These are phyloP conservation scores for Herminia tarsipennalis DNA, from an alignment of 2,888 invertebrate genomes.

Conservation along the genomic window DNA sequence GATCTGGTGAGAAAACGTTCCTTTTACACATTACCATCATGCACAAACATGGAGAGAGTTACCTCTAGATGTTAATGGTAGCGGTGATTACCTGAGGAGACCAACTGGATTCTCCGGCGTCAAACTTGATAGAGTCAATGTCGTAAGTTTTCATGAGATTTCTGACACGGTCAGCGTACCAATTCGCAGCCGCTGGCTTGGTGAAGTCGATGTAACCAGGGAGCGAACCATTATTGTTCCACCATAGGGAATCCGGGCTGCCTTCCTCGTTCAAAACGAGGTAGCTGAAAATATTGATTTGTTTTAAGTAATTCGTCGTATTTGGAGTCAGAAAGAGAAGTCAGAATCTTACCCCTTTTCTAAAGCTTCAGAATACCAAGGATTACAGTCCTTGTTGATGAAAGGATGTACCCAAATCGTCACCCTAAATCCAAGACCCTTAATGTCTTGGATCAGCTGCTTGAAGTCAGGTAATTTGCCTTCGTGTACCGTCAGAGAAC, in stretches of 20 bases:
- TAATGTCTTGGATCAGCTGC: conserved; percentile 86
- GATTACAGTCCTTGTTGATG: conserved; percentile 89
- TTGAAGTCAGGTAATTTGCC: conserved; percentile 89
- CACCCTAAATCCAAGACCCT: conserved; percentile 89
- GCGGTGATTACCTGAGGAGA: conserved; percentile 80
- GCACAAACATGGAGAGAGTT: neutral
- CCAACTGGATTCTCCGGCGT: conserved; percentile 92
- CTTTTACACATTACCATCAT: no score
- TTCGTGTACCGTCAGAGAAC: conserved; percentile 90
- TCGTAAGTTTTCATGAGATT: conserved; percentile 86
- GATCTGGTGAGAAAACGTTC: conserved; percentile 56
- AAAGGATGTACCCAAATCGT: conserved; percentile 96
- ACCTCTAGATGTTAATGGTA: neutral
- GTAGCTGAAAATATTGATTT: conserved; percentile 57
- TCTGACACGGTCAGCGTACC: conserved; percentile 83
- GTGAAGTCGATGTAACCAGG: conserved; percentile 90
- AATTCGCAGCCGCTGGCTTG: conserved; percentile 87
- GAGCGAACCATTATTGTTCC: conserved; percentile 81
- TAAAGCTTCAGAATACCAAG: conserved; percentile 85
- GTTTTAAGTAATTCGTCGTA: neutral
- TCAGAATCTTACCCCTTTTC: conserved; percentile 78
- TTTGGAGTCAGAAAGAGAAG: neutral
- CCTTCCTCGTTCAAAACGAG: conserved; percentile 82
- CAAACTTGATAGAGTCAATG: conserved; percentile 92
- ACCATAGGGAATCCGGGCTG: conserved; percentile 80